phyloP scores from a whole-genome alignment of 2,797 vertebrate genomes.

The Chelon auratus region DNA sequence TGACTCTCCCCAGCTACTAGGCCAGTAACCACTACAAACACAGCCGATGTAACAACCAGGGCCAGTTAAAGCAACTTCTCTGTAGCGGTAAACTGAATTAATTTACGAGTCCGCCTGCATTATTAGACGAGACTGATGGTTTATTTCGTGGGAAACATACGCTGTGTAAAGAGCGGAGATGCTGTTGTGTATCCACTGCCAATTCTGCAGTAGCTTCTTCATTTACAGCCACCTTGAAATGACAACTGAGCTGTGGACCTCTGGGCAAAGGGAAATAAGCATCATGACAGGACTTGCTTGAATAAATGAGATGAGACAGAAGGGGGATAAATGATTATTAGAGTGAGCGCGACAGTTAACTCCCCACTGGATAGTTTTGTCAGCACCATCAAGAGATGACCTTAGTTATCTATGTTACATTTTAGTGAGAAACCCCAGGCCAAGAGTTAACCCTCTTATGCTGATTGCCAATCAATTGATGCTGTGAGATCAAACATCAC shows the following conservation, averaged over 20 bases:
- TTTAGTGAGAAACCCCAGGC: neutral
- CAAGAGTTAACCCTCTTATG: neutral
- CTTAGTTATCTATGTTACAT: neutral
- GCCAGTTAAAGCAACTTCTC: constrained; percentile 36
- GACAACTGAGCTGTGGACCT: constrained; percentile 1
- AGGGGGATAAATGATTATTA: neutral
- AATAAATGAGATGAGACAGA: neutral
- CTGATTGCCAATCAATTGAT: constrained; percentile 2
- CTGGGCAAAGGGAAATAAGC: neutral
- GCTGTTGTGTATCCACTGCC: neutral
- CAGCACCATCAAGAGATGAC: neutral
- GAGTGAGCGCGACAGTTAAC: neutral
- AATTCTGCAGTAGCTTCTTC: neutral
- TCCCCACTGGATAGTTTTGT: neutral
- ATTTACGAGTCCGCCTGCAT: neutral
- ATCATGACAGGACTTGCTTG: neutral
- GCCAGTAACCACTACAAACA: constrained; percentile 85
- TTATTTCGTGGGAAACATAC: neutral
- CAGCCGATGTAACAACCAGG: constrained; percentile 41
- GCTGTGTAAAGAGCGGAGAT: neutral
- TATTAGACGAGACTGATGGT: constrained; percentile 21
- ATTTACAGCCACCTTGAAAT: constrained; percentile 16
- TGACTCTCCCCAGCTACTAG: constrained; percentile 76
- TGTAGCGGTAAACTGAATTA: constrained; percentile 1
- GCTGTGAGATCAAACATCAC: constrained; percentile 17